Evolutionary conservation across 2,113 vertebrate species (phyloP), one percentile per base, ranked within the genome.

Genomic region (Oryzias celebensis): DNA sequence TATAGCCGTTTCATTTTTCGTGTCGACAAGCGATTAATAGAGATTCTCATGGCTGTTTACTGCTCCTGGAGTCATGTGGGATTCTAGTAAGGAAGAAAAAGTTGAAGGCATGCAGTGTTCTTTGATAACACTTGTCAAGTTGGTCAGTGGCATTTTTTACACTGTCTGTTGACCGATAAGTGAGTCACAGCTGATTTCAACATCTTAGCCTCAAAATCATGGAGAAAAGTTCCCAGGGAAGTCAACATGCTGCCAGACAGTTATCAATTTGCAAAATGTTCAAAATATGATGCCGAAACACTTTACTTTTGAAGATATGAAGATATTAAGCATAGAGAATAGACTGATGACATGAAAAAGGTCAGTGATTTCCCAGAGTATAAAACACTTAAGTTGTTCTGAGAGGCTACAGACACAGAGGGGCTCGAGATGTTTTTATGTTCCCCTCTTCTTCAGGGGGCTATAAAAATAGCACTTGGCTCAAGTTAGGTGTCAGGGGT

Each of bases 401-500:
- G 58, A 68, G 65, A 82, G 65, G 28, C 55, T 42, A 64, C 52
- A 57, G 62, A 75, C 53, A n/a, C 45, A 46, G 18, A 69, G 36
- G 61, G 60, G 51, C 48, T 75, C 42, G 69, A 17, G 56, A 70
- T 74, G 83, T 78, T 81, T 78, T 75, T 75, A 78, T 86, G 59
- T 73, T 70, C 66, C 53, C 52, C 44, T 68, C 64, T 62, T 65
- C 80, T 71, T 66, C 43, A 2, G 73, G 80, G 67, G 66, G 87
- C 80, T 90, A 69, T 91, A 89, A 90, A 93, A 92, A 92, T 91
- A 93, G 91, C 82, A 22, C 91, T 88, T 43, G 88, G 90, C 83
- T 90, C 61, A 72, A 88, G 84, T 77, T 65, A 66, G 82, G 86
- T 88, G 91, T 89, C 89, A 81, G 78, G 89, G 90, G 91, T 91